Percentiles rank a stretch among this genome's conserved stretches.
These are phyloP conservation scores for Notodonta ziczac DNA, from an alignment of 2,888 invertebrate genomes.

Conservation along the genomic window DNA sequence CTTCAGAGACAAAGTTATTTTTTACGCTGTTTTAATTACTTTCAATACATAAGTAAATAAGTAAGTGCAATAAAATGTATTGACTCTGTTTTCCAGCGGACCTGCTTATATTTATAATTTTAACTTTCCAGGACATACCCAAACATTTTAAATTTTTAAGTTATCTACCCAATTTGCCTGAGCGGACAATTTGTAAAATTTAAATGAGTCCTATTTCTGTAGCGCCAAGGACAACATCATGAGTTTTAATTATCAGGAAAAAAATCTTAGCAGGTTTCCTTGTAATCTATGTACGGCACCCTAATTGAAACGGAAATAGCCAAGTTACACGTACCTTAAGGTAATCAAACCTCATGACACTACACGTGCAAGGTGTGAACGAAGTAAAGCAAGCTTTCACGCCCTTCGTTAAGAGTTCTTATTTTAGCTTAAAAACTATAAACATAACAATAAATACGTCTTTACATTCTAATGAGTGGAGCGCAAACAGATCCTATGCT, in stretches of 20 bases:
- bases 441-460: constrained; percentile 66
- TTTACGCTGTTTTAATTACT: too few species aligned
- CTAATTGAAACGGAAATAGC: constrained; percentile 64
- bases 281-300: constrained; percentile 43
- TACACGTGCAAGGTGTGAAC: constrained; percentile 78
- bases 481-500: constrained; percentile 46
- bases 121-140: too few species aligned
- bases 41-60: too few species aligned
- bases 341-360: constrained; percentile 75
- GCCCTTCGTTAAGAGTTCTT: constrained; percentile 58
- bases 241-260: constrained; percentile 33
- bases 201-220: constrained; percentile 30
- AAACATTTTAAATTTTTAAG: not conserved
- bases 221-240: constrained; percentile 19
- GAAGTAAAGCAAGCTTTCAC: constrained; percentile 66
- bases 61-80: too few species aligned
- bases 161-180: constrained; percentile 25
- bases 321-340: constrained; percentile 52
- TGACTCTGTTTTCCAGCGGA: too few species aligned
- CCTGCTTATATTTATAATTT: too few species aligned
- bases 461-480: constrained; percentile 58
- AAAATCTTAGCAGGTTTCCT: constrained; percentile 34
- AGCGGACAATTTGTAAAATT: constrained; percentile 11
- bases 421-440: constrained; percentile 67
- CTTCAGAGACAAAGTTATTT: not conserved